These are phyloP conservation scores for Pinctada fucata DNA, from an alignment of 2,888 invertebrate species.

Conservation along the genomic window DNA sequence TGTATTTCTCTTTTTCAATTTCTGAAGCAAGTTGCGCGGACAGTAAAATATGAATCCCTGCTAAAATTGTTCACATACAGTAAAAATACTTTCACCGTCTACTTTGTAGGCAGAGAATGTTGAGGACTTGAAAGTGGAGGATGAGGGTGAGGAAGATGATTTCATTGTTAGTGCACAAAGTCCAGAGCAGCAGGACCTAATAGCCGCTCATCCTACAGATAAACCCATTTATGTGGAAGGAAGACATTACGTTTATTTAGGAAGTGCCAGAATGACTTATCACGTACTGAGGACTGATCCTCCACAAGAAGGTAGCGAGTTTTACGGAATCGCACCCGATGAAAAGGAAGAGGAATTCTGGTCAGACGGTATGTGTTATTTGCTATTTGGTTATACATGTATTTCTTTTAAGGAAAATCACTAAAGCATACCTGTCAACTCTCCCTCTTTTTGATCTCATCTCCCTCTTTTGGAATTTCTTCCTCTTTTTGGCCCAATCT, in stretches of 20 bases:
- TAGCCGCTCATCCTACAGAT: constrained; percentile 82
- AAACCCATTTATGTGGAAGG: constrained; percentile 90
- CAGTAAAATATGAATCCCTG: no score
- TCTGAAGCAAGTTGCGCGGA: no score
- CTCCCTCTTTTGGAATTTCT: no score
- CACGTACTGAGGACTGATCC: constrained; percentile 88
- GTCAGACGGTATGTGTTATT: no score
- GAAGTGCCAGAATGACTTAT: constrained; percentile 86
- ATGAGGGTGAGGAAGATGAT: constrained; percentile 88
- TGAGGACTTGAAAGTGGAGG: constrained; percentile 83
- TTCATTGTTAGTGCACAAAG: constrained; percentile 95
- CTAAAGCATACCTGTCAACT: no score
- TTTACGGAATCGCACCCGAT: not conserved
- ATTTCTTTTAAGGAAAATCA: no score
- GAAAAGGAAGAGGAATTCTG: not conserved
- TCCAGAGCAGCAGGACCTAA: constrained; percentile 84
- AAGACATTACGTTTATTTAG: constrained; percentile 88
- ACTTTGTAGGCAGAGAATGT: no score
- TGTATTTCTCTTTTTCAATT: not conserved
- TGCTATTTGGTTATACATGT: no score
- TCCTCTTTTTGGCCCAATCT: no score
- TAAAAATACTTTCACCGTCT: no score
- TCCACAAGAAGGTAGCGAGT: constrained; percentile 60
- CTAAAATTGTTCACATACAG: no score
- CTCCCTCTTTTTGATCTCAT: no score